phyloP scores from a whole-genome alignment of 2,888 invertebrate species.

The Nysson spinosus region DNA sequence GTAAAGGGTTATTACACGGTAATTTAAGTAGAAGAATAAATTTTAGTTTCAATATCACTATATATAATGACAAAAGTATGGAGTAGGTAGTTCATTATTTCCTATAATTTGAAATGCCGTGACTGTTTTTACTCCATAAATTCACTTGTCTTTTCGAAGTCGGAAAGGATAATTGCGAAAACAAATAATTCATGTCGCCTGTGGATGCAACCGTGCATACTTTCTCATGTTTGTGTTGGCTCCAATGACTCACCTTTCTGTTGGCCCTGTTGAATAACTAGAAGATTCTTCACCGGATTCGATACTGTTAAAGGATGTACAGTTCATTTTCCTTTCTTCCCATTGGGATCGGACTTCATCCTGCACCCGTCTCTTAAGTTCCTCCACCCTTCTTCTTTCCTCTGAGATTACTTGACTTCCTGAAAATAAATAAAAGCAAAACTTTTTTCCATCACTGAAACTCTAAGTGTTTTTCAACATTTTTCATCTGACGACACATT shows the following conservation, averaged over 20 bases:
- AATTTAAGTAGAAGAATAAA: too few relatives aligned
- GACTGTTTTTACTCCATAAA: neutral
- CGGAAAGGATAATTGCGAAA: neutral
- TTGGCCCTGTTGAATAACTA: slow-evolving; percentile 80
- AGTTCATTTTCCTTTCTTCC: slow-evolving; percentile 84
- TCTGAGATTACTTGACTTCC: slow-evolving; percentile 95
- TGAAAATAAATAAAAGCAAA: slow-evolving; percentile 69
- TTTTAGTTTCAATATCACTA: neutral
- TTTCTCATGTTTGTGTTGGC: neutral
- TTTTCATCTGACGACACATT: too few relatives aligned
- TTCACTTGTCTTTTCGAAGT: neutral
- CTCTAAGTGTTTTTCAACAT: too few relatives aligned
- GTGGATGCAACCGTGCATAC: neutral
- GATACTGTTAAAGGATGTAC: slow-evolving; percentile 82
- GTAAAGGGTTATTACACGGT: too few relatives aligned
- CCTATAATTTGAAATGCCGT: neutral
- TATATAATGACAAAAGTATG: neutral
- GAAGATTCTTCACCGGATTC: slow-evolving; percentile 82
- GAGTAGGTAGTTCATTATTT: neutral
- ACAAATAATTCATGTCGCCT: neutral
- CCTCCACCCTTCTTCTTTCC: slow-evolving; percentile 91
- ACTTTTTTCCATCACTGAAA: neutral
- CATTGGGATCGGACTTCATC: slow-evolving; percentile 94
- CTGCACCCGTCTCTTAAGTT: slow-evolving; percentile 90
- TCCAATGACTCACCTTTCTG: slow-evolving; percentile 76